phyloP scores from a whole-genome alignment of 2,888 invertebrate species.

The Isotomurus palustris region DNA sequence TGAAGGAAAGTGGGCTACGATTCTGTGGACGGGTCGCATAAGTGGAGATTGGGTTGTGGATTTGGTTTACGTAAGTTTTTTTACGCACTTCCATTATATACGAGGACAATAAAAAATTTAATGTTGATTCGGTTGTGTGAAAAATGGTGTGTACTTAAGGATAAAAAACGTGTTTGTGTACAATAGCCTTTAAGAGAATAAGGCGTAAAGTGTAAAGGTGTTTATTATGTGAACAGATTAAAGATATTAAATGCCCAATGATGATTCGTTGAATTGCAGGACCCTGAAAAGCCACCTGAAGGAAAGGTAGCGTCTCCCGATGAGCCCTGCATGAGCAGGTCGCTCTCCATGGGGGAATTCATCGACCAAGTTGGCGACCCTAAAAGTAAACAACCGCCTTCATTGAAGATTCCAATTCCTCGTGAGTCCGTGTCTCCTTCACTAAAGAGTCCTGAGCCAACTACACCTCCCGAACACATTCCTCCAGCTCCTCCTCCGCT shows the following conservation, averaged over 20 bases:
- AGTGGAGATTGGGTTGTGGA: slow-evolving; percentile 31
- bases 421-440: not conserved
- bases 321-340: slow-evolving; percentile 26
- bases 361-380: slow-evolving; percentile 14
- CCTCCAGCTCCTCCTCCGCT: not conserved
- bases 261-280: slow-evolving; percentile 10
- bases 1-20: slow-evolving; percentile 32
- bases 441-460: too few species aligned
- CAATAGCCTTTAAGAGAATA: too few species aligned
- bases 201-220: too few species aligned
- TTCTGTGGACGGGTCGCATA: slow-evolving; percentile 35
- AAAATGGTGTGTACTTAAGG: too few species aligned
- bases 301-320: slow-evolving; percentile 25
- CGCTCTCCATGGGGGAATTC: slow-evolving; percentile 29
- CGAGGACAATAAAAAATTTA: too few species aligned
- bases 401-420: not conserved
- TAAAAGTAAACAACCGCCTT: not conserved
- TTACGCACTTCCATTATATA: not conserved
- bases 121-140: too few species aligned
- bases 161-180: too few species aligned
- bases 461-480: too few species aligned
- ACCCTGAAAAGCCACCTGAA: slow-evolving; percentile 19
- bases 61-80: slow-evolving; percentile 25
- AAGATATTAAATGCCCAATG: not conserved
- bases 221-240: not conserved